Evolutionary conservation across 2,113 vertebrate species (phyloP).

Genomic region (Phycodurus eques): DNA sequence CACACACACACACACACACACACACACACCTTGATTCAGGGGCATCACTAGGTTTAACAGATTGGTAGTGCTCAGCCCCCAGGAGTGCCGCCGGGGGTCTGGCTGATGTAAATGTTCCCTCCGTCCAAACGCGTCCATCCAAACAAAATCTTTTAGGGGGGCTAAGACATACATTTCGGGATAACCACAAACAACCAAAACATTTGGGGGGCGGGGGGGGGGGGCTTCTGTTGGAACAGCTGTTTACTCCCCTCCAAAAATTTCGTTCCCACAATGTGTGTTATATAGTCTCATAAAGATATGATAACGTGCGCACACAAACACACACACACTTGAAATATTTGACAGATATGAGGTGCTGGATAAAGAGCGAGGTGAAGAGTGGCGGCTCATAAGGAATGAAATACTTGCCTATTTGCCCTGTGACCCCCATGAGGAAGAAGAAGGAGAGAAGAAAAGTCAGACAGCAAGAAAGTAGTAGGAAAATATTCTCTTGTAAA

Average conservation of each 20-base stretch:
- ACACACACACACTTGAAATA: slow-evolving; percentile 8
- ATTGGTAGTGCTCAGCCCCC: too few species aligned
- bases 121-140: too few species aligned
- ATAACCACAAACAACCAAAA: too few species aligned
- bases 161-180: too few species aligned
- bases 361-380: slow-evolving; percentile 29
- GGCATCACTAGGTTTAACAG: background rate
- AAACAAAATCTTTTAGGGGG: too few species aligned
- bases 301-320: background rate
- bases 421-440: slow-evolving; percentile 54
- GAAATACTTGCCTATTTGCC: slow-evolving; percentile 66
- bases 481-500: slow-evolving; percentile 11
- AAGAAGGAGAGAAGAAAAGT: slow-evolving; percentile 22
- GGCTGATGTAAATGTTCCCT: too few species aligned
- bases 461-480: slow-evolving; percentile 24
- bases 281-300: background rate
- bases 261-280: background rate
- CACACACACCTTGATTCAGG: background rate
- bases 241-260: background rate
- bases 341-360: slow-evolving; percentile 47
- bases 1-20: background rate
- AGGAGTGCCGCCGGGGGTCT: too few species aligned
- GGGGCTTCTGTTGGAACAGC: background rate
- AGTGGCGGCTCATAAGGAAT: slow-evolving; percentile 18
- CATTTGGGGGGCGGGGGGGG: too few species aligned